Evolutionary conservation across 2,888 invertebrate genomes (phyloP).

Genomic region (Ditylenchus weischeri): DNA sequence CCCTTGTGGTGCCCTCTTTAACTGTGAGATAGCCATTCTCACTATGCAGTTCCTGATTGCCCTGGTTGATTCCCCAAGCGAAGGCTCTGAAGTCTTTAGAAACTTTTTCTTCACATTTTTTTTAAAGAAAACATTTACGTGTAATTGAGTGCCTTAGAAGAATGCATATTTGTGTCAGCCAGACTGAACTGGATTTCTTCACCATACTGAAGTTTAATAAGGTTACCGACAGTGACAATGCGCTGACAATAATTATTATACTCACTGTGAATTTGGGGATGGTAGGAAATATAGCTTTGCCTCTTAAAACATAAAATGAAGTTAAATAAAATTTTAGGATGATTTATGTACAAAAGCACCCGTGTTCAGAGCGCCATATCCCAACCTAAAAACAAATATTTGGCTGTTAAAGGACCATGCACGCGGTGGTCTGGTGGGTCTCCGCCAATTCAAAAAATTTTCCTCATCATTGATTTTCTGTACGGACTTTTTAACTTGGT

Average conservation of each 20-base stretch:
- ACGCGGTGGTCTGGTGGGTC: too few relatives aligned
- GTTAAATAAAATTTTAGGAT: neutral
- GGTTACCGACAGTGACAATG: too few relatives aligned
- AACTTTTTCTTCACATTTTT: neutral
- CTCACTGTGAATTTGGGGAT: constrained; percentile 45
- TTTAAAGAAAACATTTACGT: constrained; percentile 42
- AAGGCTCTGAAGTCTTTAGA: constrained; percentile 44
- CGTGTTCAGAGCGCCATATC: constrained; percentile 58
- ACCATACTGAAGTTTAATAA: constrained; percentile 53
- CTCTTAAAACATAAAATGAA: neutral
- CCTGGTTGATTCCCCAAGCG: constrained; percentile 57
- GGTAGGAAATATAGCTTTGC: constrained; percentile 50
- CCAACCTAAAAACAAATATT: constrained; percentile 36
- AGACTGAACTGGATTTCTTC: constrained; percentile 57
- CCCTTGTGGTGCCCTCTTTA: constrained; percentile 45
- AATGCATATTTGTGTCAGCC: constrained; percentile 45
- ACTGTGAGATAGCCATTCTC: constrained; percentile 57
- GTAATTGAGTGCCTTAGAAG: constrained; percentile 55
- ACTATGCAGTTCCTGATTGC: constrained; percentile 53
- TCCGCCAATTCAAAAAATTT: too few relatives aligned
- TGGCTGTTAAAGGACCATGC: too few relatives aligned
- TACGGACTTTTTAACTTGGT: too few relatives aligned
- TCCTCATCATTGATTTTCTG: too few relatives aligned
- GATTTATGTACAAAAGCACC: constrained; percentile 1
- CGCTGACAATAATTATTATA: too few relatives aligned